Conservation (phyloP, 2,797 vertebrate species). For the Anguilla anguilla region DNA sequence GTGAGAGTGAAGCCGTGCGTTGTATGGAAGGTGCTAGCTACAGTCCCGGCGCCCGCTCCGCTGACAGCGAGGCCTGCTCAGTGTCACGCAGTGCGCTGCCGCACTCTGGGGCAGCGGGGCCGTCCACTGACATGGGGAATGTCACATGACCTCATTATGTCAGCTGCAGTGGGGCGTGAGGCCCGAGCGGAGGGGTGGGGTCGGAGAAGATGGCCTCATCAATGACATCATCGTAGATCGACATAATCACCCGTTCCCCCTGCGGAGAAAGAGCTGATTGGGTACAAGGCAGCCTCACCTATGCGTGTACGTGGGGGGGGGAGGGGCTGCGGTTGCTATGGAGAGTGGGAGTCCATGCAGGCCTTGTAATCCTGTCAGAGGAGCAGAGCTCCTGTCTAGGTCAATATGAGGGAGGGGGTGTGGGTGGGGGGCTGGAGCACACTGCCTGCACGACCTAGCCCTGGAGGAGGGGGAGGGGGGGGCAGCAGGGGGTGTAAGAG, state of each 20-base stretch:
- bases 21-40: not conserved
- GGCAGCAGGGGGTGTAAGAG: not conserved
- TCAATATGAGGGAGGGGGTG: too few species aligned
- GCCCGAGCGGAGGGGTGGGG: not conserved
- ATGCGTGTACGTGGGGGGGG: not conserved
- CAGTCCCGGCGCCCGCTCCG: not conserved
- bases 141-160: slow-evolving; percentile 1
- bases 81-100: not conserved
- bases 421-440: not conserved
- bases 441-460: not conserved
- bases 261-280: not conserved
- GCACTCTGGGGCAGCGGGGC: not conserved
- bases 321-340: not conserved
- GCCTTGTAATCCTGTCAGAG: not conserved
- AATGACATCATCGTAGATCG: not conserved
- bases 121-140: not conserved
- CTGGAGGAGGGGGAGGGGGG: not conserved
- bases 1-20: not conserved
- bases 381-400: not conserved
- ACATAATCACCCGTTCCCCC: not conserved
- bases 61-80: not conserved
- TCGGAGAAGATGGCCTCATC: not conserved
- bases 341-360: not conserved
- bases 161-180: not conserved
- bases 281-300: not conserved